A percentile compares a stretch with the other conserved stretches of the same genome.
These are phyloP conservation scores for Ruditapes philippinarum DNA, from an alignment of 1,140 invertebrate species.

Conservation along the genomic window DNA sequence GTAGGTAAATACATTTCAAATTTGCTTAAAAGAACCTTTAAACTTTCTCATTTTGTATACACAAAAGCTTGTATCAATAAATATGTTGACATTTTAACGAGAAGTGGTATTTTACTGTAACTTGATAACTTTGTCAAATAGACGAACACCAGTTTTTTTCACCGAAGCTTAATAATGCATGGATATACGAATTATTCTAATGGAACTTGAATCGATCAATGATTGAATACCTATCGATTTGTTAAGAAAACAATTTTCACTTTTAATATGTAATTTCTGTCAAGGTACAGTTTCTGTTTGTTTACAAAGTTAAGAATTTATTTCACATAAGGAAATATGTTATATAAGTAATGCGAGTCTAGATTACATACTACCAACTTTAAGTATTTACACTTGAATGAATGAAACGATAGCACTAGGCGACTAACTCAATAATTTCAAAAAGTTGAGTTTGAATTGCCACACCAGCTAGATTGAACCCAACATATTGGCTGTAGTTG, in stretches of 20 bases:
- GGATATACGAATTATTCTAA: neutral
- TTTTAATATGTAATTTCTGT: no score
- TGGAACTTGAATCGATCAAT: neutral
- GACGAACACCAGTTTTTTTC: neutral
- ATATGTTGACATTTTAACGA: neutral
- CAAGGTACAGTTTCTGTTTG: no score
- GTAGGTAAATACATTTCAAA: neutral
- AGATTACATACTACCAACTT: no score
- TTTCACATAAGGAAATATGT: no score
- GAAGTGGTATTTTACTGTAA: slow-evolving; percentile 8
- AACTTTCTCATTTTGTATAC: neutral
- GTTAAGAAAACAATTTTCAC: neutral
- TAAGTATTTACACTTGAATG: no score
- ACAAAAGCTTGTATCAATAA: neutral
- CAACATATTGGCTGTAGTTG: no score
- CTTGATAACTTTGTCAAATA: neutral
- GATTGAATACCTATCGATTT: neutral
- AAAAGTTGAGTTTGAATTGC: no score
- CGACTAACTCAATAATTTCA: no score
- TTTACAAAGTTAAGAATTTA: no score
- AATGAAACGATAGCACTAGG: no score
- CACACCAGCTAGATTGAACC: no score
- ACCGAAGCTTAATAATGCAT: neutral
- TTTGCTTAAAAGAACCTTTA: neutral
- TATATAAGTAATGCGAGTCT: no score